Conservation (phyloP, 2,113 vertebrate species). For the Pseudorasbora parva region DNA sequence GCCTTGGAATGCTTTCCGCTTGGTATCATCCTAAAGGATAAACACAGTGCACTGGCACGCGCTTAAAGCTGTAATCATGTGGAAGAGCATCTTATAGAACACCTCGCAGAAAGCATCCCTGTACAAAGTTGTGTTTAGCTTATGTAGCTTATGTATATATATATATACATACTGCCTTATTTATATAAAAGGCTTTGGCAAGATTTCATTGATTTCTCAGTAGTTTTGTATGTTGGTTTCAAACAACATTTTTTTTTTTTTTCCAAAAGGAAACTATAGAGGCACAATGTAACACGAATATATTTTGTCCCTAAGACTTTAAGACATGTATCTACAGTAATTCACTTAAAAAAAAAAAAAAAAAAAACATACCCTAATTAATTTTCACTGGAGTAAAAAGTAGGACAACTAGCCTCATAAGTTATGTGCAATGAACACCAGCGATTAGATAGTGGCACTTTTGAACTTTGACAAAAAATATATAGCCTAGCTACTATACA, state of each 20-base stretch:
- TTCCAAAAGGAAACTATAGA: not conserved
- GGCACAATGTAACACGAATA: not conserved
- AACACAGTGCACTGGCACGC: not conserved
- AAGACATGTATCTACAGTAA: not conserved
- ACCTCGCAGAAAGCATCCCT: not conserved
- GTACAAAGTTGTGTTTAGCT: not conserved
- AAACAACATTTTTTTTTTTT: too few relatives aligned
- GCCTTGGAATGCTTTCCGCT: not conserved
- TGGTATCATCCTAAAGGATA: not conserved
- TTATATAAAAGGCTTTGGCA: too few relatives aligned
- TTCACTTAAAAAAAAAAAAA: too few relatives aligned
- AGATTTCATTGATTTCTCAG: not conserved
- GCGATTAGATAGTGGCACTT: not conserved
- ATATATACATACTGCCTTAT: too few relatives aligned
- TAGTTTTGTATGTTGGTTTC: too few relatives aligned
- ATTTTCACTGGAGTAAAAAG: conserved; percentile 14
- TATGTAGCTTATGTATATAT: too few relatives aligned
- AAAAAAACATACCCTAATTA: not conserved
- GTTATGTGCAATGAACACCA: not conserved
- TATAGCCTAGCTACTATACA: not conserved
- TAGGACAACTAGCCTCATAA: not conserved
- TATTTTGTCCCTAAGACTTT: not conserved
- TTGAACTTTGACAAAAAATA: not conserved
- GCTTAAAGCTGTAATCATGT: not conserved
- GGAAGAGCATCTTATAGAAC: not conserved